Evolutionary conservation across 2,113 vertebrate genomes (phyloP), one percentile per base, ranked within the genome.

Genomic region (Lepus timidus): DNA sequence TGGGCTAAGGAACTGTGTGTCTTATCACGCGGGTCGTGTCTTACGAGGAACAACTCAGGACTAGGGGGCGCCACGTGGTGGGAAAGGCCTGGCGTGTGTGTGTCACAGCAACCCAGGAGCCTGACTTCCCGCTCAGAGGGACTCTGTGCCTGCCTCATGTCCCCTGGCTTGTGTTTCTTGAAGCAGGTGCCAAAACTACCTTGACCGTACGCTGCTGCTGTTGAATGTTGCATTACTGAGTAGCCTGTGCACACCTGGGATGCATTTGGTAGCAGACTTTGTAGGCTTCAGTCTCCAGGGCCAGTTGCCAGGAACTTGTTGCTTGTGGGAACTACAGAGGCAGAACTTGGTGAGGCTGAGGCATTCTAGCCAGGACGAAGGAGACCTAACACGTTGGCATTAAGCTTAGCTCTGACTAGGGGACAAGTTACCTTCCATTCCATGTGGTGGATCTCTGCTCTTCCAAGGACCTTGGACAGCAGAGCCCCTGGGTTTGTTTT

Each of bases 381-480:
- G 33, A 49, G n/a, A 12, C 71, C 74, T 61, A 36, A 4, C 27
- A 25, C 39, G 25, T 25, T 33, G 68, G 27, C 58, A 13, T 20
- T 29, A 81, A 44, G 44, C 55, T 71, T 51, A 12, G 39, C 39
- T 83, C 80, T 65, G 11, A 70, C 78, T 55, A 70, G 64, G 88
- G 71, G 49, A 23, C 16, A 74, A 23, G 25, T 81, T 31, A 75
- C 25, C 62, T 74, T 31, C 74, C 6, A 25, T 71, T 13, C 6
- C 81, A 2, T 76, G n/a, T 29, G 16, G 81, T 39, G 17, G 16
- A n/a, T 86, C 51, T 94, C 71, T 87, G 10, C 51, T 73, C 29
- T 90, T 76, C 74, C 76, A 98, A 98, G 98, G 64, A 99, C 98
- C 9, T 99, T 97, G 98, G 98, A 23, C 98, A 99, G 96, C 78